Conservation (phyloP, 2,888 invertebrate species). For the Microplitis manilae region DNA sequence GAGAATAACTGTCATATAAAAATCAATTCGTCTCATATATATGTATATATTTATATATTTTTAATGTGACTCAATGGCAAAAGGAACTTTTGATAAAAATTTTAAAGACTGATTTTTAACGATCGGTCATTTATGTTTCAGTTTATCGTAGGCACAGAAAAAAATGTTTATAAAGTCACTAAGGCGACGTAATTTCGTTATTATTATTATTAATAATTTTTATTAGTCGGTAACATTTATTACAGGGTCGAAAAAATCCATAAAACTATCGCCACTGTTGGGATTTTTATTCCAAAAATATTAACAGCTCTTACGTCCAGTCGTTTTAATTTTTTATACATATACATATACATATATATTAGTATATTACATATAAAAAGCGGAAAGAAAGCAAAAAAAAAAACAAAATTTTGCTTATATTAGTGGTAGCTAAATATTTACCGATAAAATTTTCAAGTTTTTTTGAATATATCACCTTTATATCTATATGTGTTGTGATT, state of each 20-base stretch:
- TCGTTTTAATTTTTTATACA: background rate
- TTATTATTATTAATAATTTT: background rate
- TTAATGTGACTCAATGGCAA: background rate
- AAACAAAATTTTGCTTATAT: background rate
- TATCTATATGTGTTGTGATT: background rate
- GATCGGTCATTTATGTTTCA: background rate
- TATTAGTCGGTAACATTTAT: background rate
- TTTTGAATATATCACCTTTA: background rate
- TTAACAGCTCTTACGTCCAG: background rate
- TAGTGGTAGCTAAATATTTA: background rate
- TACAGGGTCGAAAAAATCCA: background rate
- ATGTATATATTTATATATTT: background rate
- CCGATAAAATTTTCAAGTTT: slow-evolving; percentile 1
- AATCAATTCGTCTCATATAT: background rate
- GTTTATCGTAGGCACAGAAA: background rate
- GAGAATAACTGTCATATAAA: background rate
- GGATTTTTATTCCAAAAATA: background rate
- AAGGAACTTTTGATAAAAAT: background rate
- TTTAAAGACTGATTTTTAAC: background rate
- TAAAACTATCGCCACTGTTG: background rate
- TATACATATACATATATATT: background rate
- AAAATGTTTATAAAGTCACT: background rate
- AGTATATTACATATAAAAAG: background rate
- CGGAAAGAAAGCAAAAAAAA: background rate
- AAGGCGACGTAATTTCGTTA: background rate